These are phyloP conservation scores for Pygmarrhopalites habei DNA, from an alignment of 1,140 invertebrate species.

Conservation along the genomic window DNA sequence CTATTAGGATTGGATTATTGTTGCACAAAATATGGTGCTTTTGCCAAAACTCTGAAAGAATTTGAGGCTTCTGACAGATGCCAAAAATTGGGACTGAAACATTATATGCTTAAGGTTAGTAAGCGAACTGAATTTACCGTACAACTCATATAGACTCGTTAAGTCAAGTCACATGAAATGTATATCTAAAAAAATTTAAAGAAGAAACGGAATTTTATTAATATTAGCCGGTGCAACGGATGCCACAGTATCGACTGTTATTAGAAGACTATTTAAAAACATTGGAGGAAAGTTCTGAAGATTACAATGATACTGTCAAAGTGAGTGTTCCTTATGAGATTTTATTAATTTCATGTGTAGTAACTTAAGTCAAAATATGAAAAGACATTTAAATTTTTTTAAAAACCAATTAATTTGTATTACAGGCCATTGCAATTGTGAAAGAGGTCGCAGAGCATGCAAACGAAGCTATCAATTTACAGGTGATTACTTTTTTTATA, in stretches of 20 bases:
- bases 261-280: conserved; percentile 60
- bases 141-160: too few species aligned
- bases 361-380: too few species aligned
- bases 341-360: too few species aligned
- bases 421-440: conserved; percentile 62
- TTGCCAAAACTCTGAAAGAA: conserved; percentile 41
- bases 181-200: background rate
- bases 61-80: conserved; percentile 61
- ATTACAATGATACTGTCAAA: conserved; percentile 58
- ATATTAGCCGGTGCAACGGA: conserved; percentile 51
- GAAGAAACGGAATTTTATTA: too few species aligned
- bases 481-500: conserved; percentile 26
- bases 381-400: too few species aligned
- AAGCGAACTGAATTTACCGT: too few species aligned
- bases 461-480: conserved; percentile 60
- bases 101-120: conserved; percentile 73
- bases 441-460: conserved; percentile 65
- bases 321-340: too few species aligned
- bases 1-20: too few species aligned
- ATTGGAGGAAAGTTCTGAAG: conserved; percentile 51
- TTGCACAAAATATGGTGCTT: background rate
- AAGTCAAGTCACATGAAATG: too few species aligned
- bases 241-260: conserved; percentile 53
- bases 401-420: too few species aligned
- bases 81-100: conserved; percentile 57